A percentile compares a stretch with the other conserved stretches of the same genome.
Conservation (phyloP, 2,888 invertebrate species). For the Ashinkailepas kermadecensis region DNA sequence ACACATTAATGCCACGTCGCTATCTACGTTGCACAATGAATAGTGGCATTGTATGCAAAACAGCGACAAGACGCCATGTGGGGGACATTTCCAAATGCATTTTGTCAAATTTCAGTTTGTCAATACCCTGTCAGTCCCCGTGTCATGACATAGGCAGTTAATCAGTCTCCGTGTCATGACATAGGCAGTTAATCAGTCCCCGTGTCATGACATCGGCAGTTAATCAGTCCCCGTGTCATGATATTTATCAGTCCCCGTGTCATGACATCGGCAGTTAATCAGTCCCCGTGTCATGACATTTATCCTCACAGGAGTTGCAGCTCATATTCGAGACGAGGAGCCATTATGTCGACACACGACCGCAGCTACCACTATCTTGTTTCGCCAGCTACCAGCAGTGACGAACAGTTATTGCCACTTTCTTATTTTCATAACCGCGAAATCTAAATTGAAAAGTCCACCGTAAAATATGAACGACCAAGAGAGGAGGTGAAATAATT, state of each 20-base stretch:
- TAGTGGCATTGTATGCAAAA: no score
- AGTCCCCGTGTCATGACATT: neutral
- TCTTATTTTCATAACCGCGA: neutral
- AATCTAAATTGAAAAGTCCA: constrained; percentile 15
- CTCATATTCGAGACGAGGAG: neutral
- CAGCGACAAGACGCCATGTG: no score
- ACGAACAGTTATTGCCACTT: neutral
- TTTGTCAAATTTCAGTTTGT: no score
- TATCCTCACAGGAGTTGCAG: neutral
- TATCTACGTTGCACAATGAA: no score
- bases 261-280: no score
- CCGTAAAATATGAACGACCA: neutral
- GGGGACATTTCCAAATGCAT: no score
- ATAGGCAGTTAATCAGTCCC: no score
- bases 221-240: neutral
- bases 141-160: neutral
- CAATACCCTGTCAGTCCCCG: no score
- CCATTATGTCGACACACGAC: neutral
- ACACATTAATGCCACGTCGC: no score
- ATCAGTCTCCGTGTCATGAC: neutral
- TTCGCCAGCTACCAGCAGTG: neutral
- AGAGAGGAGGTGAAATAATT: neutral
- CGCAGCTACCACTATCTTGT: neutral
- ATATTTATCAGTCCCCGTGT: neutral
- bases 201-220: neutral